Conservation (phyloP, 2,888 invertebrate genomes). For the Rhyacophila evoluta region DNA sequence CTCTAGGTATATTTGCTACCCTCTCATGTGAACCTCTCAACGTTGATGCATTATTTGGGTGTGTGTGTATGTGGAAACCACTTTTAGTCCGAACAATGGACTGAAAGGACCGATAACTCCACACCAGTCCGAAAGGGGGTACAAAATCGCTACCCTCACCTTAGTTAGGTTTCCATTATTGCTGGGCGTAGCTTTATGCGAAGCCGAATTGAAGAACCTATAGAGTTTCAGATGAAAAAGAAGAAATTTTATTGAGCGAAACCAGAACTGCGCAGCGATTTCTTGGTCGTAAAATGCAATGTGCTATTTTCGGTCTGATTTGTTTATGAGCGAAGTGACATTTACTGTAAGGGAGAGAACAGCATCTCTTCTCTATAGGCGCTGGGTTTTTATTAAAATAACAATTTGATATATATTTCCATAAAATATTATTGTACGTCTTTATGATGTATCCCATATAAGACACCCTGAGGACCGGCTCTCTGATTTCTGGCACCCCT, state of each 20-base stretch:
- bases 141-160: constrained; percentile 11
- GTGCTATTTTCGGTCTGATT: constrained; percentile 9
- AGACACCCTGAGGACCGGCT: too few relatives aligned
- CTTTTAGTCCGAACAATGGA: constrained; percentile 13
- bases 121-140: constrained; percentile 9
- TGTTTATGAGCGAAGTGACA: constrained; percentile 16
- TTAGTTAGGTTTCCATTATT: constrained; percentile 22
- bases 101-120: constrained; percentile 16
- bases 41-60: constrained; percentile 18
- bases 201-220: background rate
- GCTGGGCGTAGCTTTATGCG: constrained; percentile 14
- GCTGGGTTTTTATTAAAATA: background rate
- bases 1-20: background rate
- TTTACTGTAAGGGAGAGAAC: constrained; percentile 10
- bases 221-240: constrained; percentile 12
- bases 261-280: background rate
- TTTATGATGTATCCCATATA: too few relatives aligned
- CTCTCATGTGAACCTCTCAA: constrained; percentile 14
- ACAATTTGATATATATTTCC: too few relatives aligned
- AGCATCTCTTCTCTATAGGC: background rate
- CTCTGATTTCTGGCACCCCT: too few relatives aligned
- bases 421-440: too few relatives aligned
- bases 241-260: constrained; percentile 19
- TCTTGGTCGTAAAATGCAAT: constrained; percentile 11
- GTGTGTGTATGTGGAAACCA: constrained; percentile 10